These are phyloP conservation scores for Carassius auratus DNA, from an alignment of 2,113 vertebrate species.

Conservation along the genomic window DNA sequence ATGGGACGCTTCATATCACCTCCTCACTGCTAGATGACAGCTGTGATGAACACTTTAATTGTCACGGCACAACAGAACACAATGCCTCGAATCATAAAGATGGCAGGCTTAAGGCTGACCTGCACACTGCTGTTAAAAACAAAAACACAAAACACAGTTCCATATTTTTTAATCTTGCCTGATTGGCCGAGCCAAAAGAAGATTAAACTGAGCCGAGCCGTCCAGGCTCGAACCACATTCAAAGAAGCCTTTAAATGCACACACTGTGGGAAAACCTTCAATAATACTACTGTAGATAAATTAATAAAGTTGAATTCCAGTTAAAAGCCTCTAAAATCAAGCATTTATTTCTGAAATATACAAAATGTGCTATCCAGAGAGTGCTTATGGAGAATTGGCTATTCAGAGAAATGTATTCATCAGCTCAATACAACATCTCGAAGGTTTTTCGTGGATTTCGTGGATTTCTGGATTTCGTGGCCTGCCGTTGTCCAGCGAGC, in stretches of 20 bases:
- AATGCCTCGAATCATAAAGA: constrained; percentile 48
- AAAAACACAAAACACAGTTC: neutral
- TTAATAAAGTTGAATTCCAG: neutral
- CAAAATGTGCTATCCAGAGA: neutral
- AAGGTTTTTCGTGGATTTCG: constrained; percentile 18
- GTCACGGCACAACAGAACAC: constrained; percentile 1
- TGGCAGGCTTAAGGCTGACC: neutral
- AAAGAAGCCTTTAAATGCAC: constrained; percentile 23
- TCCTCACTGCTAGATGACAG: constrained; percentile 14
- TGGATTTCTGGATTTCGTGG: constrained; percentile 48
- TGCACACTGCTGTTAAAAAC: neutral
- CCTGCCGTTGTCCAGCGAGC: constrained; percentile 62
- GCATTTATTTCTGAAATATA: neutral
- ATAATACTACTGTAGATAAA: neutral
- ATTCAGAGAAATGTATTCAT: neutral
- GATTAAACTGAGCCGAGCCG: constrained; percentile 41
- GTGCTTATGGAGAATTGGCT: neutral
- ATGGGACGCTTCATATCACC: neutral
- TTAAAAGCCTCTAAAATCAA: neutral
- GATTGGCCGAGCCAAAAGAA: constrained; percentile 17
- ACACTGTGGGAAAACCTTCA: constrained; percentile 5
- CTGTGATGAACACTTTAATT: neutral
- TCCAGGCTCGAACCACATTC: constrained; percentile 34
- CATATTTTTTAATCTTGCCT: constrained; percentile 34
- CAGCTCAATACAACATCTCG: neutral